Evolutionary conservation across 2,797 vertebrate genomes (phyloP), one percentile per base, ranked within the genome.

Genomic region (Bradypus variegatus): DNA sequence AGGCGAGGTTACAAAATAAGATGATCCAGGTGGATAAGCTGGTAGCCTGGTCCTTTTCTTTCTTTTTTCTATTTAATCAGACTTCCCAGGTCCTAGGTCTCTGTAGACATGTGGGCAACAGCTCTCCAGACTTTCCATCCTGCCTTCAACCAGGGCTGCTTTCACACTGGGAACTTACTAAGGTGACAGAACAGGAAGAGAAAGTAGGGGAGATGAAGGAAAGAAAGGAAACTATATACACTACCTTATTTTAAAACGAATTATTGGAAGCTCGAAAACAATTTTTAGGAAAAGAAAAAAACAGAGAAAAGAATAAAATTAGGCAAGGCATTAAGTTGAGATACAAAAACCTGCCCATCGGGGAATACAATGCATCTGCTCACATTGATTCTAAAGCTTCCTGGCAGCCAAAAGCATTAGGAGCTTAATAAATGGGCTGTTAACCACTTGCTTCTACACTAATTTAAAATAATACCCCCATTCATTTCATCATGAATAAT

Each of bases 401-500:
- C 36, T 16, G n/a, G 72, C 21, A 86, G 64, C 36, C 65, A 25
- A 62, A 55, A 11, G 88, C 33, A 33, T 1, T 0, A 60, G 36
- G 23, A 13, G 27, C 64, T 87, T 62, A 76, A 14, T 36, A 64
- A 84, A 67, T 6, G 67, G 33, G 48, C 45, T 53, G 33, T 18
- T 62, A 86, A 73, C 88, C 62, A 16, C n/a, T 69, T 91, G 76
- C 50, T 77, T 90, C 79, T 36, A n/a, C 1, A 65, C n/a, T 16
- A 64, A 86, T 38, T 86, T 95, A 86, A 89, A 86, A 87, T 78
- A 94, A 85, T 87, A 38, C 16, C 38, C 73, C 65, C 90, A 88
- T 85, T 87, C 83, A 90, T 60, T 78, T 81, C 81, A 80, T 81
- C 86, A 78, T 90, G 88, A 93, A 88, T 92, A 91, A 94, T 93